Conservation (phyloP, 2,797 vertebrate genomes). For the Glyptemys insculpta region DNA sequence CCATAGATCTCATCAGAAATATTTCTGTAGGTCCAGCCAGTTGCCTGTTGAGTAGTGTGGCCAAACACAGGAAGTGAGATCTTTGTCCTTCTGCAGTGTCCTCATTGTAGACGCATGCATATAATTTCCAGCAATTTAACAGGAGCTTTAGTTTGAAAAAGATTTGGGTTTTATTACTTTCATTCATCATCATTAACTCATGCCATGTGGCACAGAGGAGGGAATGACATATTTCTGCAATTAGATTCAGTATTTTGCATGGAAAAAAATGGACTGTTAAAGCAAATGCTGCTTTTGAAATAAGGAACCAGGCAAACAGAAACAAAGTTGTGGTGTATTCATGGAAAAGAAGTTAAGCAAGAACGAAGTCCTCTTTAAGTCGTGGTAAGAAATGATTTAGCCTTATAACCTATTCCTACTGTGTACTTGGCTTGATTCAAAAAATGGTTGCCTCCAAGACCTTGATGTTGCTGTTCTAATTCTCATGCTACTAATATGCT, state of each 20-base stretch:
- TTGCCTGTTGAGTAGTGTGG: slow-evolving; percentile 71
- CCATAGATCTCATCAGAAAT: slow-evolving; percentile 20
- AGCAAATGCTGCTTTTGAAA: slow-evolving; percentile 69
- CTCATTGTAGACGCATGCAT: slow-evolving; percentile 73
- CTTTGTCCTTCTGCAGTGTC: slow-evolving; percentile 79
- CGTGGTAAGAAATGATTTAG: slow-evolving; percentile 74
- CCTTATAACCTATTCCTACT: slow-evolving; percentile 63
- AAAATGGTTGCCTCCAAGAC: slow-evolving; percentile 64
- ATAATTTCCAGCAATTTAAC: slow-evolving; percentile 80
- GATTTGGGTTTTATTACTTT: slow-evolving; percentile 81
- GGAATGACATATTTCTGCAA: slow-evolving; percentile 67
- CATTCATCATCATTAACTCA: slow-evolving; percentile 81
- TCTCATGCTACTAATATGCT: slow-evolving; percentile 60
- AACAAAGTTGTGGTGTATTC: slow-evolving; percentile 60
- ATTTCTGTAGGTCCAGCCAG: slow-evolving; percentile 52
- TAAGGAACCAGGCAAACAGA: slow-evolving; percentile 42
- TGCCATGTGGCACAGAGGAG: slow-evolving; percentile 67
- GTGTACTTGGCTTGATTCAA: slow-evolving; percentile 49
- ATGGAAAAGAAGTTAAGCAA: slow-evolving; percentile 65
- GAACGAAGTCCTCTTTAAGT: slow-evolving; percentile 68
- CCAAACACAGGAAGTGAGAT: slow-evolving; percentile 75
- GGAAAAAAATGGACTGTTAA: slow-evolving; percentile 75
- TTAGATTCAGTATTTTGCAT: slow-evolving; percentile 78
- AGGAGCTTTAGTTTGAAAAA: slow-evolving; percentile 80
- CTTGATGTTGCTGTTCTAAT: slow-evolving; percentile 64